Conservation (phyloP, 2,888 invertebrate genomes). For the Phytoseiulus persimilis region DNA sequence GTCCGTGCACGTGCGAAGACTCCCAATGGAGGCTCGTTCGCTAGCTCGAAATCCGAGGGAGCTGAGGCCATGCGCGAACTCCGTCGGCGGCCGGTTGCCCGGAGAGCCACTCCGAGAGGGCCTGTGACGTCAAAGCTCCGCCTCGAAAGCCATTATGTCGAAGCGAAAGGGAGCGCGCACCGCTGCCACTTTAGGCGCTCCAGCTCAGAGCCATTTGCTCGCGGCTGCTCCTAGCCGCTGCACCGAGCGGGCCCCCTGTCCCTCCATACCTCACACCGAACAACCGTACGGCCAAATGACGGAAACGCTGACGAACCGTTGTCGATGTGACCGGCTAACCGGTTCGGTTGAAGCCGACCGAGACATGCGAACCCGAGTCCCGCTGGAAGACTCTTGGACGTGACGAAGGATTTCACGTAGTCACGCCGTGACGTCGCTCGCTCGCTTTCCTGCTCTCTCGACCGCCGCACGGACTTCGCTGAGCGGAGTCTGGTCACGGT, state of each 20-base stretch:
- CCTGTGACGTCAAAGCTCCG: conserved; percentile 39
- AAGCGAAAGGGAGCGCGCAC: conserved; percentile 21
- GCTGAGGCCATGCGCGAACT: neutral
- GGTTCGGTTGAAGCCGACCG: neutral
- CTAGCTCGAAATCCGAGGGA: neutral
- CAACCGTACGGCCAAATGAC: neutral
- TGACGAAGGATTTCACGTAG: conserved; percentile 34
- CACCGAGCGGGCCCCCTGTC: neutral
- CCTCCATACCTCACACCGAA: neutral
- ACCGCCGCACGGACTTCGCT: neutral
- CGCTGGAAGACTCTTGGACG: conserved; percentile 9
- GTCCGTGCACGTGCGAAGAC: conserved; percentile 39
- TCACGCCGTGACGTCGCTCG: conserved; percentile 33
- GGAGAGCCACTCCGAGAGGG: conserved; percentile 35
- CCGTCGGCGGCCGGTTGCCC: neutral
- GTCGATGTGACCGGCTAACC: neutral
- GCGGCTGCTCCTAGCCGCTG: too few relatives aligned
- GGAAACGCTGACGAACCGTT: neutral
- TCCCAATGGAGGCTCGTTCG: conserved; percentile 32
- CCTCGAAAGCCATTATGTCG: conserved; percentile 29
- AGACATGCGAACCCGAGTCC: neutral
- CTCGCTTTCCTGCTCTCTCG: neutral
- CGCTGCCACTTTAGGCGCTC: neutral
- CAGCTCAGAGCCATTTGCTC: neutral
- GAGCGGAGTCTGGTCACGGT: neutral